A percentile compares a stretch with the other conserved stretches of the same genome.
Conservation (phyloP, 2,888 invertebrate genomes). For the Andrena marginata region DNA sequence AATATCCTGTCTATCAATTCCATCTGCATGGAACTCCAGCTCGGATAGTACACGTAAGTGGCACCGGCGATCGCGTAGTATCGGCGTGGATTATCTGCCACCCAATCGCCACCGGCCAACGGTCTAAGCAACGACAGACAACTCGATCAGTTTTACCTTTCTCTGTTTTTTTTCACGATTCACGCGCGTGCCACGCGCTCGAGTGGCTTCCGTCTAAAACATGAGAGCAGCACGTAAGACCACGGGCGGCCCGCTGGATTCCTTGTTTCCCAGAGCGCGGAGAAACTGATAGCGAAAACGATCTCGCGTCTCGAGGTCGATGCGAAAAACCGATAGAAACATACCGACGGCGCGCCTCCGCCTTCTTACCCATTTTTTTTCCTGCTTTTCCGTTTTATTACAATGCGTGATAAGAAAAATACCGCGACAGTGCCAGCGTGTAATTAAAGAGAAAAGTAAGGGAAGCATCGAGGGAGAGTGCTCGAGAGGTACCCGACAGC, state of each 20-base stretch:
- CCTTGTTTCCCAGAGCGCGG: conserved; percentile 44
- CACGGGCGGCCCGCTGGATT: conserved; percentile 60
- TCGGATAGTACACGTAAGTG: conserved; percentile 73
- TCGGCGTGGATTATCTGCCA: conserved; percentile 68
- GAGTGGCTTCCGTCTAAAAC: conserved; percentile 8
- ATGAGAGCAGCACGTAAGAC: conserved; percentile 34
- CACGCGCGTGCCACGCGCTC: conserved; percentile 14
- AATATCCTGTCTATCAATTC: conserved; percentile 71
- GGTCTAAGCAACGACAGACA: conserved; percentile 48
- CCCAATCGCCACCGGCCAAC: conserved; percentile 58
- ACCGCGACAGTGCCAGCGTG: neutral
- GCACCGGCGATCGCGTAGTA: conserved; percentile 76
- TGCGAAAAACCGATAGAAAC: conserved; percentile 49
- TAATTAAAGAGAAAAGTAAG: neutral
- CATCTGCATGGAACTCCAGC: conserved; percentile 72
- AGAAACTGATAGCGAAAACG: conserved; percentile 53
- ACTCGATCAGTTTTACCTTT: neutral
- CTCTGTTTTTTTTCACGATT: neutral
- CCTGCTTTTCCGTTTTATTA: neutral
- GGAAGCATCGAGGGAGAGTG: neutral
- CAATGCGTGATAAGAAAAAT: neutral
- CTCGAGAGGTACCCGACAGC: neutral
- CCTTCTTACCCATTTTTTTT: neutral
- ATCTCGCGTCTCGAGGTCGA: conserved; percentile 21
- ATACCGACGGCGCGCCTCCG: conserved; percentile 9